Conservation (phyloP, 1,140 invertebrate species). For the Platyscapa corneri region DNA sequence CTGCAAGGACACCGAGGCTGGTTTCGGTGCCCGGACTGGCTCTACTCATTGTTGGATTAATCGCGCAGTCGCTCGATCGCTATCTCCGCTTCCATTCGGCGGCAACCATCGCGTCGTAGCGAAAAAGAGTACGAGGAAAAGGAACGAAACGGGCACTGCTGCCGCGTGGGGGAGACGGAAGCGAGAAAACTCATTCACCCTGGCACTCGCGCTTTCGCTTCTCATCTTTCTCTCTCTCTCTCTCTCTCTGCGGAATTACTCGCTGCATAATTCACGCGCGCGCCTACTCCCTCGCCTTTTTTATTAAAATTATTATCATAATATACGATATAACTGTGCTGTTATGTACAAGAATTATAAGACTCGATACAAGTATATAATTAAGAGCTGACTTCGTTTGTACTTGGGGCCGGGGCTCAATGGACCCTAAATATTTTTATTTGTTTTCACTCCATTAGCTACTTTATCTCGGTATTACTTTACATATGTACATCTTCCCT, state of each 20-base stretch:
- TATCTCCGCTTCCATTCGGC: background rate
- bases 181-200: conserved; percentile 15
- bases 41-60: background rate
- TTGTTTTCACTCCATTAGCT: background rate
- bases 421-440: conserved; percentile 62
- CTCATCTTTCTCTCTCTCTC: conserved; percentile 5
- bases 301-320: conserved; percentile 43
- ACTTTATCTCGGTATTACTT: conserved; percentile 54
- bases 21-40: background rate
- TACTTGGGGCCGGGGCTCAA: conserved; percentile 73
- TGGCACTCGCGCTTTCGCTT: conserved; percentile 33
- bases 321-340: conserved; percentile 52
- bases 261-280: conserved; percentile 23
- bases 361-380: conserved; percentile 67
- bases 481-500: conserved; percentile 69
- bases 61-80: background rate
- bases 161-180: conserved; percentile 2
- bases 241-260: conserved; percentile 31
- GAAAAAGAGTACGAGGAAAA: background rate
- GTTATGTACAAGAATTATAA: conserved; percentile 64
- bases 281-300: background rate
- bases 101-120: background rate
- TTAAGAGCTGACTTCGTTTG: conserved; percentile 72
- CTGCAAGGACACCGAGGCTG: conserved; percentile 1
- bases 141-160: conserved; percentile 10